Percentiles rank a stretch among this genome's conserved stretches.
Evolutionary conservation across 2,113 vertebrate genomes (phyloP).

Genomic region (Alaudala cheleensis): DNA sequence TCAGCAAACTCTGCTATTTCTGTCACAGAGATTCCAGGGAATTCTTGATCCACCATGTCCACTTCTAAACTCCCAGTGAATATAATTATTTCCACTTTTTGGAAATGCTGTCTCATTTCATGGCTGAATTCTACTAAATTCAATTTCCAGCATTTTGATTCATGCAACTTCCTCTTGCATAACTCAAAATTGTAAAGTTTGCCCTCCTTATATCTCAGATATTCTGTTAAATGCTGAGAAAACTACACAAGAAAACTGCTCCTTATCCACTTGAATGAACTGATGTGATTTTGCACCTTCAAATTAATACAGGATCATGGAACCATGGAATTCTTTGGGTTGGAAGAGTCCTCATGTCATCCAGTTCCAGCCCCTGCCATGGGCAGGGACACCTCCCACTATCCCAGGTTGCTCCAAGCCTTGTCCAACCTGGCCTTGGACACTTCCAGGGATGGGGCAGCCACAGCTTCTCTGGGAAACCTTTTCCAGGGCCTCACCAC

Average conservation of each 20-base stretch:
- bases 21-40: not conserved
- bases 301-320: not conserved
- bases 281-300: not conserved
- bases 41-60: not conserved
- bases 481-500: not conserved
- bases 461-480: not conserved
- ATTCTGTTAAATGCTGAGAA: not conserved
- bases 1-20: not conserved
- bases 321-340: not conserved
- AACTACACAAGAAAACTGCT: not conserved
- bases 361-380: no score
- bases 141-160: not conserved
- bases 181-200: not conserved
- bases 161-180: not conserved
- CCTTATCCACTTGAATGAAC: not conserved
- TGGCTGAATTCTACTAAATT: not conserved
- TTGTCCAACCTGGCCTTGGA: accelerated
- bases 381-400: not conserved
- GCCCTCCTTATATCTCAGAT: not conserved
- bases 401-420: not conserved
- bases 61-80: not conserved
- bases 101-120: not conserved
- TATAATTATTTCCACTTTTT: not conserved
- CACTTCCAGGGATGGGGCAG: not conserved
- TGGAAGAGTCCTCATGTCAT: not conserved